These are phyloP conservation scores for Andrena marginata DNA, from an alignment of 2,888 invertebrate genomes.

Conservation along the genomic window DNA sequence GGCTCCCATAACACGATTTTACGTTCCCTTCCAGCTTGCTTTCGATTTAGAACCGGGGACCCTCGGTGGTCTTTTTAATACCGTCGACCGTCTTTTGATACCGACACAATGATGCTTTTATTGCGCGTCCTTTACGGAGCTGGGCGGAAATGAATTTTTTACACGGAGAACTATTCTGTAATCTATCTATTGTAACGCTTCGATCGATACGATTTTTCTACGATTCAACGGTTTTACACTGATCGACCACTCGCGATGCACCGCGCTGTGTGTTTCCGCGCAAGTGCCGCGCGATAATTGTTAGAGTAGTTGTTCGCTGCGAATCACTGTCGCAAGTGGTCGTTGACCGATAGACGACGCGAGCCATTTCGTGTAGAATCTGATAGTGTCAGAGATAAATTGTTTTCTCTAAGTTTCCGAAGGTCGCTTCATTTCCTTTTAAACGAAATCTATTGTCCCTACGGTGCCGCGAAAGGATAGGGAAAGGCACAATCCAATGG, in stretches of 20 bases:
- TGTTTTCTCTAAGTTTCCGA: too few species aligned
- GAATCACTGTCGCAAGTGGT: background rate
- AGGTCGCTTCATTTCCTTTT: too few species aligned
- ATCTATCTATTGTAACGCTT: constrained; percentile 19
- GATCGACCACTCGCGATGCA: background rate
- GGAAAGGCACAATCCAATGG: too few species aligned
- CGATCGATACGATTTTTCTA: constrained; percentile 31
- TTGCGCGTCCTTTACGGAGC: background rate
- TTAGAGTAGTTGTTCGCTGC: background rate
- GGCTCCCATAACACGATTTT: constrained; percentile 21
- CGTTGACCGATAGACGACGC: too few species aligned
- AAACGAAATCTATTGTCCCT: too few species aligned
- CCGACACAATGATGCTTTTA: constrained; percentile 8
- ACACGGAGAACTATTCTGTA: constrained; percentile 24
- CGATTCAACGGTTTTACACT: constrained; percentile 8
- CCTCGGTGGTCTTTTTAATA: background rate
- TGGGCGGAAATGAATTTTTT: constrained; percentile 21
- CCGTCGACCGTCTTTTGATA: background rate
- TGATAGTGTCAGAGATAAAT: too few species aligned
- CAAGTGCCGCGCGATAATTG: background rate
- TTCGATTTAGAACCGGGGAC: constrained; percentile 10
- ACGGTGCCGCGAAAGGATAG: too few species aligned
- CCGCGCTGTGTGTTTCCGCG: background rate
- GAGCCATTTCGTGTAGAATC: too few species aligned
- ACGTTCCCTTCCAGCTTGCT: constrained; percentile 7